phyloP scores from a whole-genome alignment of 2,888 invertebrate species.

The Cactoblastis cactorum region DNA sequence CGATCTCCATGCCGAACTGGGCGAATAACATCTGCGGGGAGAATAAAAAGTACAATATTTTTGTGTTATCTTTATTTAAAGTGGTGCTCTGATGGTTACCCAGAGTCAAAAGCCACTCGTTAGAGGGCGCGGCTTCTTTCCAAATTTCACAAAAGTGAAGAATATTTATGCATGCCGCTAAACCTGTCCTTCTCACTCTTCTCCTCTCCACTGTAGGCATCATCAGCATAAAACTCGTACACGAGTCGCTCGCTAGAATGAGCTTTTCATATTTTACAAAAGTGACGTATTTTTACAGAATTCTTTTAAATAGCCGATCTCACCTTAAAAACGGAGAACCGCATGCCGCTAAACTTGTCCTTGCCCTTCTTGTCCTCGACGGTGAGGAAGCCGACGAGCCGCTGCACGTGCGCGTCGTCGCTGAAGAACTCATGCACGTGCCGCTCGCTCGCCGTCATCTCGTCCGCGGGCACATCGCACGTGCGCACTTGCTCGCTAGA shows the following conservation, averaged over 20 bases:
- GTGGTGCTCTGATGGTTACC: no score
- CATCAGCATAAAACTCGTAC: no score
- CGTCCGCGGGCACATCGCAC: slow-evolving; percentile 70
- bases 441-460: slow-evolving; percentile 82
- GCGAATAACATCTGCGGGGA: slow-evolving; percentile 83
- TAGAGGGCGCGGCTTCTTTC: no score
- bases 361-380: slow-evolving; percentile 92
- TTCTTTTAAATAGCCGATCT: slow-evolving; percentile 19
- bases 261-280: no score
- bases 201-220: no score
- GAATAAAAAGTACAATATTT: not conserved
- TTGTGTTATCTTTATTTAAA: no score
- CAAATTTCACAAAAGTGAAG: no score
- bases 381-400: slow-evolving; percentile 85
- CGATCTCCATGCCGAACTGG: slow-evolving; percentile 84
- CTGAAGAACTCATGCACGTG: slow-evolving; percentile 84
- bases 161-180: no score
- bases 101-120: no score
- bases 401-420: slow-evolving; percentile 82
- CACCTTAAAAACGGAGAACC: slow-evolving; percentile 87
- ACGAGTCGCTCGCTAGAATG: no score
- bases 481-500: slow-evolving; percentile 80
- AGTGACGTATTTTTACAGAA: not conserved
- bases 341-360: slow-evolving; percentile 86
- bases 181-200: no score